Evolutionary conservation across 2,113 vertebrate species (phyloP).

Genomic region (Acrocephalus arundinaceus): DNA sequence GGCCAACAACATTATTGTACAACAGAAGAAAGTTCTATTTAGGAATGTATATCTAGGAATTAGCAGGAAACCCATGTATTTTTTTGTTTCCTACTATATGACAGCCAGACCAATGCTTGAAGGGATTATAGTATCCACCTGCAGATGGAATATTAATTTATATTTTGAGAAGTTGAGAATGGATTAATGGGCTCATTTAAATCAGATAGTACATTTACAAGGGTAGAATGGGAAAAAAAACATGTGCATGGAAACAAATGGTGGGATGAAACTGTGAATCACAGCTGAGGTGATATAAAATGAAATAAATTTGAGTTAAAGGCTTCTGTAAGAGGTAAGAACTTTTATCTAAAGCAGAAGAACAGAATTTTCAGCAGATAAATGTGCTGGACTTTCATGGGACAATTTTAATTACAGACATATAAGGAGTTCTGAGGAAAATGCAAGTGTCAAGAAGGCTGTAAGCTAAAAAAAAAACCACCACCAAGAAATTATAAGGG

Average conservation of each 20-base stretch:
- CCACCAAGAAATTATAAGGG: background rate
- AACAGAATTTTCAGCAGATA: background rate
- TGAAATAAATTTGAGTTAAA: background rate
- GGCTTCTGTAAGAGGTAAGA: background rate
- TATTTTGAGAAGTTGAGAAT: background rate
- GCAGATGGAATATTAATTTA: background rate
- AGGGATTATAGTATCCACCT: background rate
- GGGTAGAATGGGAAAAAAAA: background rate
- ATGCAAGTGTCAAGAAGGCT: background rate
- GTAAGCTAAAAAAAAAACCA: background rate
- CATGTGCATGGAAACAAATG: rapidly evolving
- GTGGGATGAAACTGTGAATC: background rate
- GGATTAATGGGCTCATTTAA: background rate
- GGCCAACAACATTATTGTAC: background rate
- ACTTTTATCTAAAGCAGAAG: background rate
- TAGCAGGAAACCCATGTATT: background rate
- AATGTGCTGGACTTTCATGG: background rate
- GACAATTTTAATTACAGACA: background rate
- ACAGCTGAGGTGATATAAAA: background rate
- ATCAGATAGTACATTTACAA: background rate
- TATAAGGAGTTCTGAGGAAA: background rate
- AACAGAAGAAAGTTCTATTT: background rate
- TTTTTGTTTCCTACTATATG: background rate
- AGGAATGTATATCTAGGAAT: background rate
- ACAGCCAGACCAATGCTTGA: background rate